Conservation (phyloP, 2,797 vertebrate species). For the Myiotriccus ornatus region DNA sequence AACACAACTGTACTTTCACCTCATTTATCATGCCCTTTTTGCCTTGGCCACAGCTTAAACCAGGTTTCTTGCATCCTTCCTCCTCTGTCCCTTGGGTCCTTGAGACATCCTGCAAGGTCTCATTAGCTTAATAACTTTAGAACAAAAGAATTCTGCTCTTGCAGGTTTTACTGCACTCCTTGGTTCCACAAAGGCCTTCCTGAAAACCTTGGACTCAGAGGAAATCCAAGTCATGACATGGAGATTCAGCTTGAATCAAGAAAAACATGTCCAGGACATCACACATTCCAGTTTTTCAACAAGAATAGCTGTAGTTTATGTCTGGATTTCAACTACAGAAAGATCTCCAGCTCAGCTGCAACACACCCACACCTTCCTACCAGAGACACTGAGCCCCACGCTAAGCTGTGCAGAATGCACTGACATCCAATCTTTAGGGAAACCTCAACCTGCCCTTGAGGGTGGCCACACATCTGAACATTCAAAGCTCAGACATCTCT, state of each 20-base stretch:
- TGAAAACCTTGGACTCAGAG: neutral
- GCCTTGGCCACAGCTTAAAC: neutral
- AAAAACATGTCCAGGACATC: neutral
- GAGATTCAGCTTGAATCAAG: neutral
- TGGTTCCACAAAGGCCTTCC: neutral
- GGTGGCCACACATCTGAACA: neutral
- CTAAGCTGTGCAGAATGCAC: neutral
- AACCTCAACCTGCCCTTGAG: neutral
- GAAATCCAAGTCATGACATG: neutral
- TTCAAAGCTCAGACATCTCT: neutral
- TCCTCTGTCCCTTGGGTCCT: neutral
- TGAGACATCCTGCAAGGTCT: neutral
- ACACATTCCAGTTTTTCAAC: neutral
- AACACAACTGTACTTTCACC: neutral
- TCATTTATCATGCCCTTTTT: neutral
- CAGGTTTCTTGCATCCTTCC: constrained; percentile 41
- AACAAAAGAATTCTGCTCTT: constrained; percentile 10
- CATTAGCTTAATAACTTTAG: constrained; percentile 38
- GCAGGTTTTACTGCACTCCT: neutral
- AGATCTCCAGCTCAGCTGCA: neutral
- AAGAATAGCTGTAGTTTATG: neutral
- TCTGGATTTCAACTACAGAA: neutral
- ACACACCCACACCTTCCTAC: rapidly evolving
- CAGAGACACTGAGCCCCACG: neutral
- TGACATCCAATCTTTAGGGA: neutral